Evolutionary conservation across 2,888 invertebrate species (phyloP).

Genomic region (Cosmia trapezina): DNA sequence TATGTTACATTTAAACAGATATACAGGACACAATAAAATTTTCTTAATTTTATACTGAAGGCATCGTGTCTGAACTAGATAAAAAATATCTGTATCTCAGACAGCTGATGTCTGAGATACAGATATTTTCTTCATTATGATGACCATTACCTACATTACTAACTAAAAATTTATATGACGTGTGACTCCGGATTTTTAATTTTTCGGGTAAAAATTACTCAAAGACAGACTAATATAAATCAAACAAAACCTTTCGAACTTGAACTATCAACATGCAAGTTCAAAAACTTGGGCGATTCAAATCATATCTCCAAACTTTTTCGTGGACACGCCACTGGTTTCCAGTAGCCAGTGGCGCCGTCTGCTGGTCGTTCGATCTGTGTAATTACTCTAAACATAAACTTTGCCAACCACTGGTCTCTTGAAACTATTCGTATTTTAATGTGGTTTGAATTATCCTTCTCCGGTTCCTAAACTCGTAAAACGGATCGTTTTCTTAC

Average conservation of each 20-base stretch:
- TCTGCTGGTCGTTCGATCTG: constrained; percentile 67
- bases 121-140: no score
- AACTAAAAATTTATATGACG: no score
- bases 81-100: no score
- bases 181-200: no score
- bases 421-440: constrained; percentile 43
- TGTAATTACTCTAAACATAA: constrained; percentile 73
- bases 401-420: constrained; percentile 58
- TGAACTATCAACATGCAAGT: constrained; percentile 37
- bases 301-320: constrained; percentile 58
- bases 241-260: constrained; percentile 23
- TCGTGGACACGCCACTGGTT: constrained; percentile 34
- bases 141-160: no score
- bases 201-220: no score
- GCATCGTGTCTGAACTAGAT: no score
- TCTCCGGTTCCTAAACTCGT: not conserved
- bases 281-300: constrained; percentile 41
- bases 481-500: not conserved
- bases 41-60: no score
- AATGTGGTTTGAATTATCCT: constrained; percentile 7
- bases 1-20: no score
- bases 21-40: no score
- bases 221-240: constrained; percentile 29
- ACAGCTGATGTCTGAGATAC: no score
- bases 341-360: constrained; percentile 60